Conservation (phyloP, 1,140 invertebrate species). For the Meloidogyne chitwoodi region DNA sequence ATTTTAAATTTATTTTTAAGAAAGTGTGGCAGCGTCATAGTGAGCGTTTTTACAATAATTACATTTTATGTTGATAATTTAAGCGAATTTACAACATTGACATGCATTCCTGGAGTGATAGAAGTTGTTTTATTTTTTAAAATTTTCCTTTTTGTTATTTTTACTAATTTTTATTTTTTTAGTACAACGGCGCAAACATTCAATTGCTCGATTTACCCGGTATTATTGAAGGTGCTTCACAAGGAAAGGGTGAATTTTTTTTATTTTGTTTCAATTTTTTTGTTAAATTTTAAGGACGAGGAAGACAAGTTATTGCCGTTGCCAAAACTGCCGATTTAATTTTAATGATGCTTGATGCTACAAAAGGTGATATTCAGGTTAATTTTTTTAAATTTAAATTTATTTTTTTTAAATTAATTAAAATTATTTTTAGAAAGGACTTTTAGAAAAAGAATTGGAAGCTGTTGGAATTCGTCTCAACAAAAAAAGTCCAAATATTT, state of each 20-base stretch:
- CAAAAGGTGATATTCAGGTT: slow-evolving; percentile 68
- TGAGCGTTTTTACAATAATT: not conserved
- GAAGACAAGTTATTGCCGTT: slow-evolving; percentile 89
- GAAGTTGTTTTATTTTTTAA: slow-evolving; percentile 6
- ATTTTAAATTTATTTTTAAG: slow-evolving; percentile 37
- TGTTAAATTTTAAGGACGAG: slow-evolving; percentile 69
- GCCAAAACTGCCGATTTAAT: slow-evolving; percentile 95
- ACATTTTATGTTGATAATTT: not conserved
- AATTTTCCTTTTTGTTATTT: not conserved
- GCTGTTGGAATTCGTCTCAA: slow-evolving; percentile 94
- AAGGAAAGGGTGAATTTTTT: slow-evolving; percentile 79
- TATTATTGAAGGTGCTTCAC: slow-evolving; percentile 99
- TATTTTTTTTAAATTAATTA: slow-evolving; percentile 62
- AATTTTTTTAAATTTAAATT: not conserved
- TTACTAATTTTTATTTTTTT: not conserved
- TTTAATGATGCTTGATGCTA: slow-evolving; percentile 93
- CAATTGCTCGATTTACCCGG: slow-evolving; percentile 97
- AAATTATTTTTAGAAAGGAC: slow-evolving; percentile 75
- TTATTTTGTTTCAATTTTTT: slow-evolving; percentile 64
- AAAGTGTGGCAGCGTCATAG: slow-evolving; percentile 87
- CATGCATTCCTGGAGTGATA: slow-evolving; percentile 86
- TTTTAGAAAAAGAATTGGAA: slow-evolving; percentile 95
- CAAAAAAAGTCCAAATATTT: slow-evolving; percentile 92
- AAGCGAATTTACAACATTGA: slow-evolving; percentile 92
- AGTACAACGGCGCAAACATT: slow-evolving; percentile 77